Conservation (phyloP, 92 coral and sea anemone genomes). For the Ricordea florida region DNA sequence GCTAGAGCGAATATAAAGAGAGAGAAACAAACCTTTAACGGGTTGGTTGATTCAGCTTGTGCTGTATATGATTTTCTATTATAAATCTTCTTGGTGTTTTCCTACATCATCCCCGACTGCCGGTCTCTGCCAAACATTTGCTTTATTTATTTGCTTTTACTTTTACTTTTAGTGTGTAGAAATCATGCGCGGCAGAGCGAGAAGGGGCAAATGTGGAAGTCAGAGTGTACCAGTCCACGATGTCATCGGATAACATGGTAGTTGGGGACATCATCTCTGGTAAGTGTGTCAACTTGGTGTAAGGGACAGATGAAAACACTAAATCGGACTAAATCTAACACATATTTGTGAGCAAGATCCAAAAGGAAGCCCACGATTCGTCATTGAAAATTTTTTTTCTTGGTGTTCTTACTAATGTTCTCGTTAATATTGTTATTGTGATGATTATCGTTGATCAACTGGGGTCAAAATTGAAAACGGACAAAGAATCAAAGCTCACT, state of each 20-base stretch:
- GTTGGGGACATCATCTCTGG: conserved; percentile 15
- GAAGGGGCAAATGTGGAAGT: conserved; percentile 8
- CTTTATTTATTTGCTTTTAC: conserved; percentile 1
- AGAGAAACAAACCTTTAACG: neutral
- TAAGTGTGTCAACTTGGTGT: conserved; percentile 5
- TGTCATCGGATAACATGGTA: conserved; percentile 21
- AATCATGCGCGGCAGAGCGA: neutral
- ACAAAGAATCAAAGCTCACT: neutral
- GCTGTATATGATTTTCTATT: neutral
- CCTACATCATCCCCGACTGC: conserved; percentile 1
- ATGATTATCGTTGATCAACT: conserved; percentile 1
- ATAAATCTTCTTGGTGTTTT: neutral
- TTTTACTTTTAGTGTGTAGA: conserved; percentile 8
- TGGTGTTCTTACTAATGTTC: neutral
- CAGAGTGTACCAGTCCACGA: conserved; percentile 11
- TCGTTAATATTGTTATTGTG: neutral
- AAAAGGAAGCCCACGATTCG: conserved; percentile 5
- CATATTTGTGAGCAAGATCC: conserved; percentile 4
- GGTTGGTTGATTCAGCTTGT: neutral
- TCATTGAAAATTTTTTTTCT: neutral
- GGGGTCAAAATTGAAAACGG: conserved; percentile 1
- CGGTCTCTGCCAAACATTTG: conserved; percentile 12
- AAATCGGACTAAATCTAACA: neutral
- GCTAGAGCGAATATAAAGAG: neutral
- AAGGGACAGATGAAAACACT: neutral